Conservation (phyloP, 2,113 vertebrate genomes). For the Prolemur simus region DNA sequence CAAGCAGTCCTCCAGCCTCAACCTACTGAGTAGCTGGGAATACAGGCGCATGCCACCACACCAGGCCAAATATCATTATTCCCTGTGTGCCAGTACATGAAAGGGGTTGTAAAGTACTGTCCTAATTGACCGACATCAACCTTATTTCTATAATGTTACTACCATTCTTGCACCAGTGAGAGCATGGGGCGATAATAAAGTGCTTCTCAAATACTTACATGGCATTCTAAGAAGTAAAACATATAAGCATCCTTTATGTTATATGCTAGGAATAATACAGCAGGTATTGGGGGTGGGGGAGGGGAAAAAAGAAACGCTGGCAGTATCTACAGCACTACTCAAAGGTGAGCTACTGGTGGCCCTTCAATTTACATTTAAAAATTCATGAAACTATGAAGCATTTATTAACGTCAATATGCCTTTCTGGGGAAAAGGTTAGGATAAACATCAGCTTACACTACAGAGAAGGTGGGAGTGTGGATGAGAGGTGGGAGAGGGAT, state of each 20-base stretch:
- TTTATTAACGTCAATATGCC: not conserved
- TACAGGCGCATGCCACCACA: too few relatives aligned
- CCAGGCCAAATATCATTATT: not conserved
- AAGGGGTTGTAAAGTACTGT: not conserved
- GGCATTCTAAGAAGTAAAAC: not conserved
- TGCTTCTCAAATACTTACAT: not conserved
- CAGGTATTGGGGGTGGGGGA: not conserved
- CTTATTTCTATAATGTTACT: not conserved
- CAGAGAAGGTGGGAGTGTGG: not conserved
- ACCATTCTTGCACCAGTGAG: not conserved
- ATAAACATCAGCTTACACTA: not conserved
- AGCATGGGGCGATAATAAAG: not conserved
- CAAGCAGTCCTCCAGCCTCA: too few relatives aligned
- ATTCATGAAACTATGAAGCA: not conserved
- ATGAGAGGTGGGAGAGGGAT: not conserved
- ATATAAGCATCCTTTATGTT: not conserved
- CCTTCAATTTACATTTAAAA: not conserved
- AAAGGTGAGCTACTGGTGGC: not conserved
- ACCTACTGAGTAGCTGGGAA: too few relatives aligned
- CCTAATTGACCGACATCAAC: not conserved
- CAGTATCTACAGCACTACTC: not conserved
- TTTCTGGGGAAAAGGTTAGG: not conserved
- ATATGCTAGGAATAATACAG: not conserved
- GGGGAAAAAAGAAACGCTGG: not conserved
- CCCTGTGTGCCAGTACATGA: not conserved